Base-by-base conservation (phyloP, 2,888 invertebrate genomes). In the Conchocele bisecta region DNA sequence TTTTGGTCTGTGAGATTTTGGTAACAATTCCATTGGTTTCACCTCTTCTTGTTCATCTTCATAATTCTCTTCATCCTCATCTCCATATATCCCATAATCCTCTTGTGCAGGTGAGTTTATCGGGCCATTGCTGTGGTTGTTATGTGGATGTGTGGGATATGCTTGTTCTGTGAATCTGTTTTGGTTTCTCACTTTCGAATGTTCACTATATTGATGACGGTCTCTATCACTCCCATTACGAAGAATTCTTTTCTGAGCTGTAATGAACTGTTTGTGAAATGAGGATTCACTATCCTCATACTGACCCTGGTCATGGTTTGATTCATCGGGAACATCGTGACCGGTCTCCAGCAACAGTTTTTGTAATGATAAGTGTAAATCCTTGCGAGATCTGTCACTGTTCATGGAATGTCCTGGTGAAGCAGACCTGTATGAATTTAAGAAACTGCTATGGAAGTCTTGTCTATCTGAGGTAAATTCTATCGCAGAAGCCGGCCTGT, bases 401-500 rank as follows among this genome's bases (percentile, higher is more conserved):
- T 70, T 68, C 0, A 64, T 60, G 29, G 77, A 77, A 33, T 77
- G 77, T 17, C 44, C 31, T 11, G 68, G 64, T 24, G 71, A 46
- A 29, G 59, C 58, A 39, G 67, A 70, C 57, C 68, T 69, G 15
- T 72, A 70, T n/a, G 72, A 63, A 29, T 77, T 60, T 9, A 72
- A 50, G 28, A 83, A 85, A 31, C 41, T 54, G 17, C 54, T 48
- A n/a, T n/a, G n/a, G n/a, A n/a, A n/a, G n/a, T n/a, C 67, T 42
- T 44, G 48, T 41, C 53, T 46, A 63, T 64, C 57, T 57, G 65
- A 60, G 11, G 79, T 68, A 41, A 85, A 85, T 57, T 87, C 86
- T 51, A 86, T 82, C 11, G 86, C 84, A 29, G 86, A 86, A 29
- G 83, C 73, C 26, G 86, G 84, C 13, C 75, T 37, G 7, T 42